These are phyloP conservation scores for Eledona agricola DNA, from an alignment of 2,888 invertebrate species.

Conservation along the genomic window DNA sequence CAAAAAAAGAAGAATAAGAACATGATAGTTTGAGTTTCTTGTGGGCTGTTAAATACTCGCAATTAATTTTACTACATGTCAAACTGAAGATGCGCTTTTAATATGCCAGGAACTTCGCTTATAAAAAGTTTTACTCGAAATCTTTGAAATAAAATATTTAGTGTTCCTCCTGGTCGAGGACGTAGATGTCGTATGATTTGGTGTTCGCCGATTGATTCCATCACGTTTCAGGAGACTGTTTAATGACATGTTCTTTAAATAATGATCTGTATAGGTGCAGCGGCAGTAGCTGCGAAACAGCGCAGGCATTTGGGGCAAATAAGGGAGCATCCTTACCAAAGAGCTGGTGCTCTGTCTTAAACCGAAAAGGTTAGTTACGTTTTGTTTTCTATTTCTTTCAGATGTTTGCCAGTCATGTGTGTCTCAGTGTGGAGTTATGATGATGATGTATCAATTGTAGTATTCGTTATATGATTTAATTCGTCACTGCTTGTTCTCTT, in stretches of 20 bases:
- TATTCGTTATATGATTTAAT: constrained; percentile 22
- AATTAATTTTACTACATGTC: too few species aligned
- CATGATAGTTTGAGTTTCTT: too few species aligned
- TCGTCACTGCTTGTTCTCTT: constrained; percentile 25
- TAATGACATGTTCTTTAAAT: constrained; percentile 47
- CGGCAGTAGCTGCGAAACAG: constrained; percentile 81
- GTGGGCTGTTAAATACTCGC: too few species aligned
- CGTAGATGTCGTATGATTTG: constrained; percentile 22
- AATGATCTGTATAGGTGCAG: constrained; percentile 71
- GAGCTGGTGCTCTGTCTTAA: constrained; percentile 85
- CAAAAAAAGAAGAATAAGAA: too few species aligned
- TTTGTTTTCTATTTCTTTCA: constrained; percentile 43
- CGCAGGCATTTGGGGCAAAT: constrained; percentile 85
- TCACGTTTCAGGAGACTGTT: constrained; percentile 45
- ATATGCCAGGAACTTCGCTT: too few species aligned
- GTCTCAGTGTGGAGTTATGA: constrained; percentile 44
- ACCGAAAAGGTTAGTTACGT: constrained; percentile 59
- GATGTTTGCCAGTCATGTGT: constrained; percentile 46
- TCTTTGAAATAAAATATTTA: too few species aligned
- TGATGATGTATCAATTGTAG: constrained; percentile 19
- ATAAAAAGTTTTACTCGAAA: too few species aligned
- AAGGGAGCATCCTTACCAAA: constrained; percentile 98
- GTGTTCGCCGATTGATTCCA: constrained; percentile 18
- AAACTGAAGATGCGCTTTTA: too few species aligned
- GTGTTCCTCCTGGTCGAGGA: too few species aligned